Evolutionary conservation across 2,888 invertebrate genomes (phyloP), one percentile per base, ranked within the genome.

Genomic region (Hyposoter dolosus): DNA sequence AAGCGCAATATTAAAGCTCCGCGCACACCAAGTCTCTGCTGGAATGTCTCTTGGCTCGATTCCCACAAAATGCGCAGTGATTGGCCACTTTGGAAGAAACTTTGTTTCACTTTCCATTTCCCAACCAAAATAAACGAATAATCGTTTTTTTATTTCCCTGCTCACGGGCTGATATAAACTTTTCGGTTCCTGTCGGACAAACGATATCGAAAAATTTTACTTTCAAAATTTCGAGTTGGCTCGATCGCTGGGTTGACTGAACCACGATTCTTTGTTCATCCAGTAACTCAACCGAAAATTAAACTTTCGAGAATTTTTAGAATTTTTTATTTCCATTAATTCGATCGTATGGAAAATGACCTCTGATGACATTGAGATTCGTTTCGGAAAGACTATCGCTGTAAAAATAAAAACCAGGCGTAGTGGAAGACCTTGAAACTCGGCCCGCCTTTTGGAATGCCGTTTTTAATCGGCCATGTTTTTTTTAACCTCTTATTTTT

Each of bases 21-120:
- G 56, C 43, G 40, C 83, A 83, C 79, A 83, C 72, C 68, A 40
- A 81, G 45, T 32, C 15, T 23, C 53, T 28, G 23, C 56, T 65
- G 65, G 78, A 63, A 80, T 66, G 66, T 66, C 28, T 15, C 5
- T 7, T n/a, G 12, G 60, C 28, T 60, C 15, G 5, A 15, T 15
- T 17, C 50, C 40, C 3, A 15, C 65, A 17, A 71, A 43, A 15
- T 7, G 15, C 1, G 60, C 69, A 78, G 69, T 78, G 4, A 69
- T 69, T 78, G 69, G 56, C 60, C 23, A n/a, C 3, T 56, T 19
- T 23, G 53, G 40, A n/a, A 56, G 32, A 40, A 74, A 40, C 40
- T 23, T 74, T 12, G 0, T 45, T 69, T 35, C 3, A 56, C 23
- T 43, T 74, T 63, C 63, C n/a, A n/a, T 45, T 45, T 5, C 9